Conservation (phyloP, 2,888 invertebrate genomes). For the Steinernema hermaphroditum region DNA sequence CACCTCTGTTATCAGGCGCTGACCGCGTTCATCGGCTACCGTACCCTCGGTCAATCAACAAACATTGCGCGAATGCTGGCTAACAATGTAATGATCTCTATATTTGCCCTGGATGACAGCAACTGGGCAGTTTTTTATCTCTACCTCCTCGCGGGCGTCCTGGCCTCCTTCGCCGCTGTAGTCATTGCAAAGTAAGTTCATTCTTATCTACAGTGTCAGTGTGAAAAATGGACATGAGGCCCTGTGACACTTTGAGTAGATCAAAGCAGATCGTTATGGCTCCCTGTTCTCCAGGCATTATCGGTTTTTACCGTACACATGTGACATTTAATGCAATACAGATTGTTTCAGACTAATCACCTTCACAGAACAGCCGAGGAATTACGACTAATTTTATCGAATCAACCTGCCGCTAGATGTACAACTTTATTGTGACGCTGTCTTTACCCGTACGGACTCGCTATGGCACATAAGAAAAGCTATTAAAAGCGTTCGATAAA, state of each 20-base stretch:
- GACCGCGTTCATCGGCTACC: constrained; percentile 33
- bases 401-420: background rate
- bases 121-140: constrained; percentile 42
- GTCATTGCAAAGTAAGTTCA: constrained; percentile 39
- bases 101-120: constrained; percentile 36
- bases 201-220: too few species aligned
- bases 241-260: too few species aligned
- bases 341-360: background rate
- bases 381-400: background rate
- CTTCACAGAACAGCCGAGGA: background rate
- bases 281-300: too few species aligned
- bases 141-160: constrained; percentile 37
- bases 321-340: too few species aligned
- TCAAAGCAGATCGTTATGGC: too few species aligned
- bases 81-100: constrained; percentile 39
- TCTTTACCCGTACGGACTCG: background rate
- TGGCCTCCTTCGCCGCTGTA: constrained; percentile 39
- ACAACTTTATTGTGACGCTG: too few species aligned
- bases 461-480: background rate
- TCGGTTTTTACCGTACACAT: too few species aligned
- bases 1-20: background rate
- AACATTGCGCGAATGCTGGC: constrained; percentile 42
- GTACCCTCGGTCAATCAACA: constrained; percentile 39
- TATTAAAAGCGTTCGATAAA: constrained; percentile 16
- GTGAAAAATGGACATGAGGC: too few species aligned